phyloP scores from a whole-genome alignment of 2,888 invertebrate genomes.

The Stegana nigrithorax region DNA sequence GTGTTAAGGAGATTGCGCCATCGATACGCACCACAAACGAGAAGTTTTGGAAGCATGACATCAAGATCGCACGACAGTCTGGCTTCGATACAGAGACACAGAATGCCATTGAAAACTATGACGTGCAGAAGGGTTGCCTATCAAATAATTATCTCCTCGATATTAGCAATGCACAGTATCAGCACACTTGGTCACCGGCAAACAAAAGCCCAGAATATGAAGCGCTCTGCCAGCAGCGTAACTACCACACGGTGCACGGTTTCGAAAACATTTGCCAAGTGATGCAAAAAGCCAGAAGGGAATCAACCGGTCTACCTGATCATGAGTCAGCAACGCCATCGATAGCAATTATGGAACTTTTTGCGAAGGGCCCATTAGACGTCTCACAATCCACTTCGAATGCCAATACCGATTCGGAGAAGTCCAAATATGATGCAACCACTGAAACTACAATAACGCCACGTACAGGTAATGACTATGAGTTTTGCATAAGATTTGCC shows the following conservation, averaged over 20 bases:
- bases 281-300: too few species aligned
- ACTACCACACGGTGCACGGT: conserved; percentile 48
- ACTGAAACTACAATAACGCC: not conserved
- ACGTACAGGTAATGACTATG: not conserved
- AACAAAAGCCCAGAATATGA: conserved; percentile 16
- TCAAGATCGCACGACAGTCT: conserved; percentile 72
- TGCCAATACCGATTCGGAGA: not conserved
- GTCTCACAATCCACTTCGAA: not conserved
- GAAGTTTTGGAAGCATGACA: conserved; percentile 74
- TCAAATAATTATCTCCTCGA: conserved; percentile 25
- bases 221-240: conserved; percentile 4
- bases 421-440: not conserved
- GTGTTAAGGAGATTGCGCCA: conserved; percentile 76
- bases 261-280: conserved; percentile 45
- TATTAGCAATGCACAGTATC: conserved; percentile 32
- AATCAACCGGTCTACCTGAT: not conserved
- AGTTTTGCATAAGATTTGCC: too few species aligned
- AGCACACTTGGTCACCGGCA: conserved; percentile 58
- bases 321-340: not conserved
- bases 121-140: conserved; percentile 41
- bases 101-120: conserved; percentile 45
- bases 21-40: conserved; percentile 68
- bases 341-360: not conserved
- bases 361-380: not conserved
- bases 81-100: conserved; percentile 66